These are phyloP conservation scores for Australoheros facetus DNA, from an alignment of 2,797 vertebrate species.

Conservation along the genomic window DNA sequence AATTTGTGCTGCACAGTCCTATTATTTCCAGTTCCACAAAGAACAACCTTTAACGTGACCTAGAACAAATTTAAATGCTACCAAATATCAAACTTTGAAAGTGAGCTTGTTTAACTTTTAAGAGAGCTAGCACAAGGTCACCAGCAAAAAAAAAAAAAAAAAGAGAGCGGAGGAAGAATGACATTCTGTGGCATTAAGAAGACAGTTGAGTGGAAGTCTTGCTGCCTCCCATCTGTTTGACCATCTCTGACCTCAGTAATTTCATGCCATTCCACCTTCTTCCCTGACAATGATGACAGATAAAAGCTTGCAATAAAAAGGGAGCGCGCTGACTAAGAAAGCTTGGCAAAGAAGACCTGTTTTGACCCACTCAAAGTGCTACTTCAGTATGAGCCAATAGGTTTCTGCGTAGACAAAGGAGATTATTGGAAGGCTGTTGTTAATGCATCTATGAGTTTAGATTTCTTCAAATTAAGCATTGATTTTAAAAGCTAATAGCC, in stretches of 20 bases:
- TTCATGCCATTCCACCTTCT: constrained; percentile 34
- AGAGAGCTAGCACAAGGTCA: not conserved
- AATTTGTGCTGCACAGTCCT: constrained; percentile 9
- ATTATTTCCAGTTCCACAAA: not conserved
- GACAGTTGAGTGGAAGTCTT: not conserved
- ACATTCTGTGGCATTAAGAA: constrained; percentile 20
- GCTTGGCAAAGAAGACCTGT: constrained; percentile 30
- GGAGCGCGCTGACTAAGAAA: not conserved
- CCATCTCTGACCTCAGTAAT: constrained; percentile 36
- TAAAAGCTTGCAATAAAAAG: constrained; percentile 40
- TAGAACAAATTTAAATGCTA: not conserved
- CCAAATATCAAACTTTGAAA: not conserved
- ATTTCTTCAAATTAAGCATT: constrained; percentile 42
- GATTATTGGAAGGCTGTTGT: not conserved
- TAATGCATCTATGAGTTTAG: not conserved
- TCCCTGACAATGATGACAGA: constrained; percentile 9
- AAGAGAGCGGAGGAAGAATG: not conserved
- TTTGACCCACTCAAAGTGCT: constrained; percentile 18
- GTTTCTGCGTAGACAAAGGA: not conserved
- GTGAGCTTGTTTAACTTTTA: not conserved
- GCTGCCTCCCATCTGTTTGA: not conserved
- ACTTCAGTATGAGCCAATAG: not conserved
- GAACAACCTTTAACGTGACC: not conserved
- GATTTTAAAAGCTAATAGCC: constrained; percentile 23
- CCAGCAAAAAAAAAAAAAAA: not conserved